Evolutionary conservation across 2,797 vertebrate species (phyloP).

Genomic region (Trematomus bernacchii): DNA sequence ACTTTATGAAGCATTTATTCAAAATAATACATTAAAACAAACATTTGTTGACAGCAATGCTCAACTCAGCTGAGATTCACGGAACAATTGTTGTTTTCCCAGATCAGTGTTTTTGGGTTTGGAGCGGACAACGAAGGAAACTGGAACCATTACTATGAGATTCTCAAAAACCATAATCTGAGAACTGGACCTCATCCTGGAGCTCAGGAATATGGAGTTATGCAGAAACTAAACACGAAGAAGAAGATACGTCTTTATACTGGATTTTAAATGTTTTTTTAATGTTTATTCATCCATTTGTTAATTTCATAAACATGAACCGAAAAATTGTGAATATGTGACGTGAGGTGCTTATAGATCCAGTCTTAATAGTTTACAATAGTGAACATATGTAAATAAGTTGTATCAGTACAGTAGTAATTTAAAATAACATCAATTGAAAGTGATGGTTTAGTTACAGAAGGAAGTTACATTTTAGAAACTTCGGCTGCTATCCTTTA

Average conservation of each 20-base stretch:
- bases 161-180: rapidly evolving
- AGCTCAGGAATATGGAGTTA: constrained; percentile 9
- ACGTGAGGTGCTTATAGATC: no score
- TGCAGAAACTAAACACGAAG: constrained; percentile 26
- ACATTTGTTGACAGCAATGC: background rate
- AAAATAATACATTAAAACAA: background rate
- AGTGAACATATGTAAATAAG: no score
- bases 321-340: no score
- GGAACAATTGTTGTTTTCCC: background rate
- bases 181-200: constrained; percentile 57
- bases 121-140: constrained; percentile 55
- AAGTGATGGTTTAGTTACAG: no score
- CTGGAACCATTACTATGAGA: constrained; percentile 66
- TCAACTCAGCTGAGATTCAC: background rate
- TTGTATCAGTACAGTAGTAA: no score
- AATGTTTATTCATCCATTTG: background rate
- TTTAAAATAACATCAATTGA: no score
- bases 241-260: constrained; percentile 21
- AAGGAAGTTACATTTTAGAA: no score
- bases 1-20: background rate
- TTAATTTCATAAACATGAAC: no score
- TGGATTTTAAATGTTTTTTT: constrained; percentile 12
- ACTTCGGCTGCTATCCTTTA: no score
- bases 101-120: constrained; percentile 62
- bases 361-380: no score